A percentile compares a stretch with the other conserved stretches of the same genome.
Conservation (phyloP, 2,888 invertebrate genomes). For the Nebria brevicollis region DNA sequence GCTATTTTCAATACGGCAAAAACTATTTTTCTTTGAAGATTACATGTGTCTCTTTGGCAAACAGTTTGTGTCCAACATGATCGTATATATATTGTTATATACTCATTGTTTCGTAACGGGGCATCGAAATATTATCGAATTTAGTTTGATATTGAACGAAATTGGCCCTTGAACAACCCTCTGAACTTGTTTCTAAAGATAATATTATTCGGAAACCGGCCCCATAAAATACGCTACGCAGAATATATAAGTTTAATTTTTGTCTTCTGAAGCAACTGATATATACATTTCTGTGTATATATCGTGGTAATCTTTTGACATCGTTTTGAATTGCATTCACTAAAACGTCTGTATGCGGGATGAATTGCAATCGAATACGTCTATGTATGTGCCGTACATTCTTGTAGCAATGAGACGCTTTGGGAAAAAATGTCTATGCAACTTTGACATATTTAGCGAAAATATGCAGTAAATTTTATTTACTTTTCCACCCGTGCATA, state of each 20-base stretch:
- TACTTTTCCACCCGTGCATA: not conserved
- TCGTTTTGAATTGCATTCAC: constrained; percentile 15
- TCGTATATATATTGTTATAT: not conserved
- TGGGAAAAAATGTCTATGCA: constrained; percentile 7
- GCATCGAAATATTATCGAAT: not conserved
- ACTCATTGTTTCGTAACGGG: not conserved
- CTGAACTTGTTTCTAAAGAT: no score
- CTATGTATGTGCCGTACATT: not conserved
- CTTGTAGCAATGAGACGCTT: constrained; percentile 4
- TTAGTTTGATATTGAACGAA: not conserved
- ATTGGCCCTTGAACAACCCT: no score
- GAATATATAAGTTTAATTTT: no score
- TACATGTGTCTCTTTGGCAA: constrained; percentile 38
- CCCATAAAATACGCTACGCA: no score
- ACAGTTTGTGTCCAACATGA: constrained; percentile 26
- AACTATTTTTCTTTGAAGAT: constrained; percentile 46
- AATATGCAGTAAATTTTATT: not conserved
- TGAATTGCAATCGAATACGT: not conserved
- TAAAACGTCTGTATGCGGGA: no score
- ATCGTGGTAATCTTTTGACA: constrained; percentile 34
- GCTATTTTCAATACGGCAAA: constrained; percentile 38
- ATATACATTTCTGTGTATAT: constrained; percentile 9
- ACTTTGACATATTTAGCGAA: constrained; percentile 8
- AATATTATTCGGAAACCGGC: no score
- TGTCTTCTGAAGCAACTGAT: no score